Conservation (phyloP, 2,113 vertebrate species). For the Xenus cinereus region DNA sequence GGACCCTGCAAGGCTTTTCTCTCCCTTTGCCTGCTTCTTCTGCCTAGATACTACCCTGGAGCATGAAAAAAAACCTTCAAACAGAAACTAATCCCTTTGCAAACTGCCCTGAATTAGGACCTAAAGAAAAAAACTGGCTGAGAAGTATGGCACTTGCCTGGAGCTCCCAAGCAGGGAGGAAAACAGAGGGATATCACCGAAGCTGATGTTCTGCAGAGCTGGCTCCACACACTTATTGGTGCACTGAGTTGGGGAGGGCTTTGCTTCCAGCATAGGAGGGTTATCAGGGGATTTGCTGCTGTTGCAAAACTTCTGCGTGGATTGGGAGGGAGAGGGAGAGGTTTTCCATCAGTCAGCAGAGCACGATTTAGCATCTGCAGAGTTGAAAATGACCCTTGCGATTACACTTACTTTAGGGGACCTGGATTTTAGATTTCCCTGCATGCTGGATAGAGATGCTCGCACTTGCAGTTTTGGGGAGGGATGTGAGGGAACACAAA, state of each 20-base stretch:
- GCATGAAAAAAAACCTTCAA: constrained; percentile 22
- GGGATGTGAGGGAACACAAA: background rate
- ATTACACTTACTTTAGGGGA: constrained; percentile 39
- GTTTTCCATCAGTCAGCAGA: constrained; percentile 67
- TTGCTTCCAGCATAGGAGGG: constrained; percentile 59
- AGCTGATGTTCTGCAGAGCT: constrained; percentile 36
- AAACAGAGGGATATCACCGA: background rate
- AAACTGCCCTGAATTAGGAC: constrained; percentile 24
- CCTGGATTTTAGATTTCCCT: constrained; percentile 7
- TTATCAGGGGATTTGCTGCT: constrained; percentile 69
- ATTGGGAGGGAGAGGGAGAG: constrained; percentile 49
- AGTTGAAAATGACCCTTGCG: constrained; percentile 54
- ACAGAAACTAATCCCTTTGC: constrained; percentile 57
- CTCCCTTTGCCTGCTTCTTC: background rate
- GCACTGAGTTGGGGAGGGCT: constrained; percentile 40
- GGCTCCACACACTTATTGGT: constrained; percentile 24
- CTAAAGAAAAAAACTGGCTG: constrained; percentile 22
- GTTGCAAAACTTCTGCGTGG: constrained; percentile 60
- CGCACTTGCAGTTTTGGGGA: background rate
- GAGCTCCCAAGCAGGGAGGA: constrained; percentile 8
- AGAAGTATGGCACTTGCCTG: constrained; percentile 40
- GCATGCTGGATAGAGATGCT: background rate
- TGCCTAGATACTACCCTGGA: background rate
- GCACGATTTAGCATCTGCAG: constrained; percentile 61
- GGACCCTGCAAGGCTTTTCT: background rate